Base-by-base conservation (phyloP, 1,140 invertebrate species). In the Philotrypesis tridentata region DNA sequence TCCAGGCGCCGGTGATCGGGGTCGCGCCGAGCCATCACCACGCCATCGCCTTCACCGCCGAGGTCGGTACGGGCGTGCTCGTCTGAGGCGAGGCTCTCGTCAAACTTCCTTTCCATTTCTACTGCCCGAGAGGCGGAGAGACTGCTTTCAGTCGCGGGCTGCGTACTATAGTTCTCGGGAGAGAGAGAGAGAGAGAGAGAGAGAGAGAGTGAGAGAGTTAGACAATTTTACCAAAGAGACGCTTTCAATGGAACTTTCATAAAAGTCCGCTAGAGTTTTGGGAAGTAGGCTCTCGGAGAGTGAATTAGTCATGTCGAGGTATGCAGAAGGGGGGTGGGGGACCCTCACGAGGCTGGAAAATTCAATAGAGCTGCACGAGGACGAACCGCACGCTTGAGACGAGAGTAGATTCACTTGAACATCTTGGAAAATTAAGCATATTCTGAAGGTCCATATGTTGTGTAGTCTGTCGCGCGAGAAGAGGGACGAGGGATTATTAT, bases 41-140 rank as follows among this genome's bases (percentile, higher is more conserved):
- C 2, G 25, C 63, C 76, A 95, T 97, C 87, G 96, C 96, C 40
- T 97, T 96, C 92, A 96, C 93, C 88, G 94, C 95, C 89, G 96
- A 97, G 96, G 95, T 96, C 93, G 95, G 95, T 96, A 95, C 90
- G 31, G 93, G 93, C 48, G 92, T 93, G 79, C 87, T 93, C 85
- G 93, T 93, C 29, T 83, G 78, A 83, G 61, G 8, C 17, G 68
- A 23, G 68, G 68, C 29, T 33, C 68, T 70, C 31, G n/a, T 55
- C 17, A 29, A 65, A 65, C 23, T 65, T 65, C 61, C 61, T 0
- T 65, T 65, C n/a, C n/a, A n/a, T 23, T 61, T 11, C 60, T 23
- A 23, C 14, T 7, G 55, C 55, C 11, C n/a, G 60, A 23, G 60
- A 61, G 21, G 23, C 4, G 17, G 23, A 23, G 60, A 23, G 60